Conservation (phyloP, 2,113 vertebrate genomes). For the Psittacus erithacus region DNA sequence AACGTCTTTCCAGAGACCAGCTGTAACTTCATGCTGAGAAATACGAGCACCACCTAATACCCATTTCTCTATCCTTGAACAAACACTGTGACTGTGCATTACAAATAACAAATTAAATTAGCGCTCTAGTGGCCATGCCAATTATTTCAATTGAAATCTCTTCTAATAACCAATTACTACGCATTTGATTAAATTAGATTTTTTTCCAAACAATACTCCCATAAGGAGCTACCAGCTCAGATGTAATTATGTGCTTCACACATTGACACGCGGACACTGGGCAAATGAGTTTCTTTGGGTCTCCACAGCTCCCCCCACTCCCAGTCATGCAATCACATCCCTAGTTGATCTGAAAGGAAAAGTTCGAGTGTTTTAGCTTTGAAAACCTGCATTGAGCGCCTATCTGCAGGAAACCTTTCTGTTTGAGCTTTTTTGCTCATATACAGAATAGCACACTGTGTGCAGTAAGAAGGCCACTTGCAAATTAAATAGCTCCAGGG, state of each 20-base stretch:
- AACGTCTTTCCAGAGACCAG: not conserved
- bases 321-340: not conserved
- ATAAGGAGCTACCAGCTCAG: not conserved
- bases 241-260: not conserved
- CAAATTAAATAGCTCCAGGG: not conserved
- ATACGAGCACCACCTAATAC: not conserved
- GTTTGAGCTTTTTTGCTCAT: not conserved
- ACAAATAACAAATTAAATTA: conserved; percentile 14
- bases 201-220: not conserved
- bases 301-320: not conserved
- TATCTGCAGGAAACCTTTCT: not conserved
- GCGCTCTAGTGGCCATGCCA: not conserved
- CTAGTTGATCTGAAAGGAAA: not conserved
- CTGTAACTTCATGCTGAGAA: not conserved
- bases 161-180: conserved; percentile 6
- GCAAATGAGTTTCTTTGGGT: accelerated
- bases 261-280: accelerated
- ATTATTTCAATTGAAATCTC: conserved; percentile 34
- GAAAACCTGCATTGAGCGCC: not conserved
- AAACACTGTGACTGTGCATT: not conserved
- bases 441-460: accelerated
- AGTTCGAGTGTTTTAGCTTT: not conserved
- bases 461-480: not conserved
- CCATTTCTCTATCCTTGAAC: not conserved
- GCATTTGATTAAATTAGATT: not conserved